phyloP scores from a whole-genome alignment of 1,140 invertebrate species.

The Meloidogyne floridensis region DNA sequence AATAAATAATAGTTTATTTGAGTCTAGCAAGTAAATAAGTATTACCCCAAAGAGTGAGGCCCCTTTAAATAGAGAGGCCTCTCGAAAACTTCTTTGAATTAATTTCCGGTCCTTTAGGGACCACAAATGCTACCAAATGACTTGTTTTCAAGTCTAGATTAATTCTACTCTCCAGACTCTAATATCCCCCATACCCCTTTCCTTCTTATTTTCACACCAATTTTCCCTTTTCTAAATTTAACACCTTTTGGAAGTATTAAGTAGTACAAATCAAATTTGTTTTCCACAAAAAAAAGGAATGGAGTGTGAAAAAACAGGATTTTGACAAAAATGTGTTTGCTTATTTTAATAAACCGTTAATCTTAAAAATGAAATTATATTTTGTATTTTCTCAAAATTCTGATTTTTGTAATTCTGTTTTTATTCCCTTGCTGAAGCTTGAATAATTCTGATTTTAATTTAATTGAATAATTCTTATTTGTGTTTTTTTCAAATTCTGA shows the following conservation, averaged over 20 bases:
- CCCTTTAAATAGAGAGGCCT: no score
- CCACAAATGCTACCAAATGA: no score
- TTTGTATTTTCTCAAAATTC: not conserved
- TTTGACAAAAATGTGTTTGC: not conserved
- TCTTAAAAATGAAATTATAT: not conserved
- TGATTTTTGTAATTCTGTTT: not conserved
- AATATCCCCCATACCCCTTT: not conserved
- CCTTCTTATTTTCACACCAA: not conserved
- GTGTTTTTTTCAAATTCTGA: no score
- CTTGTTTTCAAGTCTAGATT: no score
- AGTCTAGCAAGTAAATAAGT: not conserved
- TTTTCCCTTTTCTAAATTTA: not conserved
- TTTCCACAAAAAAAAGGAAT: not conserved
- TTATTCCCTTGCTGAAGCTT: not conserved
- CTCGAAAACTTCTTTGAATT: no score
- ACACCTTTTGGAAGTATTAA: not conserved
- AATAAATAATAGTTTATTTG: not conserved
- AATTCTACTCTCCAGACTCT: not conserved
- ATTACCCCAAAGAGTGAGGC: no score
- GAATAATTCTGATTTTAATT: no score
- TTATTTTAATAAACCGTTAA: not conserved
- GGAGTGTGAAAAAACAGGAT: not conserved
- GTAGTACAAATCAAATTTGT: constrained; percentile 5
- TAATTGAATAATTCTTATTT: no score
- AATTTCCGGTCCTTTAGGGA: no score